Evolutionary conservation across 2,113 vertebrate species (phyloP), one percentile per base, ranked within the genome.

Genomic region (Thermophis baileyi): DNA sequence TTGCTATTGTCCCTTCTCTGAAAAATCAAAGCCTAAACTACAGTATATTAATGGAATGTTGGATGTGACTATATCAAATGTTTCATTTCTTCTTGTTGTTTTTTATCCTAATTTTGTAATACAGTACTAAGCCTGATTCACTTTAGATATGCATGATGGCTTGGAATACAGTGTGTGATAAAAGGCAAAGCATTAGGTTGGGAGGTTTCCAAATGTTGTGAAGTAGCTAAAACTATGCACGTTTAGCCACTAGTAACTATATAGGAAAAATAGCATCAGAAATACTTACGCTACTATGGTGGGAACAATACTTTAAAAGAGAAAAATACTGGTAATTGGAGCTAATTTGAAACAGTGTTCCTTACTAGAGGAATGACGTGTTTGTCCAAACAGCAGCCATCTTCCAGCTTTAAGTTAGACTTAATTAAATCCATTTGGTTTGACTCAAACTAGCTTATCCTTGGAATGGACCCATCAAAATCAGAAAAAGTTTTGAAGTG

Each of bases 1-100:
- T 96, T 91, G 92, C 94, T 95, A 60, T 0, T 95, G 93, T 55
- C 92, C n/a, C 40, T 94, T 63, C 88, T 91, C 69, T 63, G 87
- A 93, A 69, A 94, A 94, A 90, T 86, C 93, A 94, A 54, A 94
- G 93, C 5, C 27, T 85, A 49, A 49, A n/a, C n/a, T n/a, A n/a
- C n/a, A n/a, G 6, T 44, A 49, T 63, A 63, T 51, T 63, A 27
- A 55, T 40, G 46, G 7, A 63, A 63, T 10, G 24, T 55, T 40
- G 53, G 88, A 46, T 50, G 16, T 88, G 49, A n/a, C 6, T 30
- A 51, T 88, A 88, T 51, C 16, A 88, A 53, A n/a, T 11, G 51
- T 27, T 10, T 18, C 81, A 57, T 57, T 55, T 60, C 24, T 54
- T 46, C 53, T 27, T 25, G 20, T 30, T 18, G 6, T 24, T 44